Percentiles rank a stretch among this genome's conserved stretches.
Evolutionary conservation across 2,797 vertebrate species (phyloP).

Genomic region (Pachyuromys duprasi): DNA sequence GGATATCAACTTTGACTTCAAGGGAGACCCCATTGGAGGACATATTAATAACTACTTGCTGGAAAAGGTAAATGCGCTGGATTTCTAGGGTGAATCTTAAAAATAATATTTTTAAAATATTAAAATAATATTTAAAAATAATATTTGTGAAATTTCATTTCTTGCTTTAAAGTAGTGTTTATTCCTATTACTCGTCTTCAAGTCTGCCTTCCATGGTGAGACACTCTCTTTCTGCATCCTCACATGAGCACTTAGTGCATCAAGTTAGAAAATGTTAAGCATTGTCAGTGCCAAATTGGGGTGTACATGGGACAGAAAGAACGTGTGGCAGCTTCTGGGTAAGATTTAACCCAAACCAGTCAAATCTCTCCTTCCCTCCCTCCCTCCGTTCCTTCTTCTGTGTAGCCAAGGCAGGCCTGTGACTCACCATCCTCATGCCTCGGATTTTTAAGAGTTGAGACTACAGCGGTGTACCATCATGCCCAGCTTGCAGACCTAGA

Average conservation of each 20-base stretch:
- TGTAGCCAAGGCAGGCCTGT: not conserved
- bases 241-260: not conserved
- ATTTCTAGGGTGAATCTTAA: not conserved
- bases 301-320: accelerated
- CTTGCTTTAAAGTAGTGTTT: slow-evolving; percentile 33
- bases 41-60: slow-evolving; percentile 99
- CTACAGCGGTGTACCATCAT: not conserved
- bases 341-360: slow-evolving; percentile 11
- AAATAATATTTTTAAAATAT: too few species aligned
- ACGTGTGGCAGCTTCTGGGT: not conserved
- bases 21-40: slow-evolving; percentile 98
- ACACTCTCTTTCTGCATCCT: not conserved
- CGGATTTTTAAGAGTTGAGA: not conserved
- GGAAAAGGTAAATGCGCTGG: slow-evolving; percentile 92
- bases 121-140: too few species aligned
- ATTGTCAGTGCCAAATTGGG: not conserved
- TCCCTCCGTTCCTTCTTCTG: not conserved
- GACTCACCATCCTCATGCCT: not conserved
- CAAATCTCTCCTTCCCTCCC: not conserved
- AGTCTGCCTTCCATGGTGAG: slow-evolving; percentile 5
- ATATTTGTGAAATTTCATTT: slow-evolving; percentile 32
- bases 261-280: not conserved
- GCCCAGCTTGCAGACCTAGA: not conserved
- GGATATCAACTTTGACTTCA: slow-evolving; percentile 99
- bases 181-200: not conserved